Conservation (phyloP, 2,797 vertebrate genomes). For the Liparis tanakae region DNA sequence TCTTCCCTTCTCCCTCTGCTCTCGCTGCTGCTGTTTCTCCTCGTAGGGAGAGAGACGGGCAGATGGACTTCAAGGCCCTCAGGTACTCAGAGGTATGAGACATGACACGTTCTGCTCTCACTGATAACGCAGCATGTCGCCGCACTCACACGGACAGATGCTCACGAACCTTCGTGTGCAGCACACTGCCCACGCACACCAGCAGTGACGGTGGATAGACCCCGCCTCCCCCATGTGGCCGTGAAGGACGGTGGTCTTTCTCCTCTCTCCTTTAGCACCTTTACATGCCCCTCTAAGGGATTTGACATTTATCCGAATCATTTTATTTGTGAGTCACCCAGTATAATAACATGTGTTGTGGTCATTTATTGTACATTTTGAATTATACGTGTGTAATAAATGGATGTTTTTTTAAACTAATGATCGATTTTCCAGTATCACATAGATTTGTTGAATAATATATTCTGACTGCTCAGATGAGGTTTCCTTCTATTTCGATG, state of each 20-base stretch:
- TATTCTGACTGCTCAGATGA: not conserved
- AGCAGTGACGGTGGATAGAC: not conserved
- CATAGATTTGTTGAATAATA: not conserved
- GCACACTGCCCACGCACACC: conserved; percentile 7
- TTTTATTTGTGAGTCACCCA: not conserved
- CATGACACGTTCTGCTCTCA: conserved; percentile 25
- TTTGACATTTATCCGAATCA: not conserved
- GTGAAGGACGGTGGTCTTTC: conserved; percentile 41
- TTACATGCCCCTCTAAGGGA: not conserved
- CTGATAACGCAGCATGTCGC: conserved; percentile 22
- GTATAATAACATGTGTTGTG: not conserved
- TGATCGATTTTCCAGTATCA: not conserved
- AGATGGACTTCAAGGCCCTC: conserved; percentile 26
- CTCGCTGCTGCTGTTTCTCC: conserved; percentile 24
- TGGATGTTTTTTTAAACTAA: not conserved
- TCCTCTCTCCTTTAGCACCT: not conserved
- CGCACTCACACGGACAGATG: not conserved
- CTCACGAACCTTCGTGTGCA: conserved; percentile 3
- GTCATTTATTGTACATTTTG: not conserved
- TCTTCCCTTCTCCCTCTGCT: conserved; percentile 32
- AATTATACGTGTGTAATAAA: not conserved
- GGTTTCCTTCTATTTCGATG: conserved; percentile 13
- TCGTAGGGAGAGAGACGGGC: conserved; percentile 18
- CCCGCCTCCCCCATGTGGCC: not conserved
- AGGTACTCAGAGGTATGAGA: conserved; percentile 38